A percentile compares a stretch with the other conserved stretches of the same genome.
Evolutionary conservation across 2,113 vertebrate species (phyloP).

Genomic region (Neotoma lepida): DNA sequence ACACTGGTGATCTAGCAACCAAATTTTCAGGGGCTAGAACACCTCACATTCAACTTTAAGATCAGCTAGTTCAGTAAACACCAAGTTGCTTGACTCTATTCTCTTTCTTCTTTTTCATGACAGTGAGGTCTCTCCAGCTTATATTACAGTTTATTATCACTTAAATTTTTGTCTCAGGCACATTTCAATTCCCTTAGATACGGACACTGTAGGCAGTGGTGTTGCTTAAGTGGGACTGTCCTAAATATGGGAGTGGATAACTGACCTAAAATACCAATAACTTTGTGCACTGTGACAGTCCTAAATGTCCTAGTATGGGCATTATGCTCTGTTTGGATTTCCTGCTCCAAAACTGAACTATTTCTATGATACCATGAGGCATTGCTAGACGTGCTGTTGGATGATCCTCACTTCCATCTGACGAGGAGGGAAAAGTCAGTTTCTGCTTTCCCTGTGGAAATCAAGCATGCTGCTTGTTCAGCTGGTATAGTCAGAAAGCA

Average conservation of each 20-base stretch:
- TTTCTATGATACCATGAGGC: background rate
- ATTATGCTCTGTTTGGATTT: background rate
- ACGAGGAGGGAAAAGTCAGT: constrained; percentile 74
- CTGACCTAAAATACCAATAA: background rate
- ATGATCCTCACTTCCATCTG: background rate
- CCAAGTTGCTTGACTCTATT: background rate
- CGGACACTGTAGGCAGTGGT: background rate
- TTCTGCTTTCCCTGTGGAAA: constrained; percentile 77
- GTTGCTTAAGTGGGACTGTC: background rate
- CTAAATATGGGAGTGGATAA: background rate
- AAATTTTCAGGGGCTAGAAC: background rate
- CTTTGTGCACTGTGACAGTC: fast-evolving
- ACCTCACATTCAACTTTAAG: background rate
- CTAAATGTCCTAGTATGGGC: background rate
- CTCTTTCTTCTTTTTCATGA: background rate
- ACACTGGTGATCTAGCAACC: background rate
- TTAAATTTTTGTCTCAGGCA: background rate
- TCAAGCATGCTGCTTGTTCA: constrained; percentile 62
- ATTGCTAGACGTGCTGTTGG: constrained; percentile 11
- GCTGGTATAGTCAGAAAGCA: constrained; percentile 45
- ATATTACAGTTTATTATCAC: background rate
- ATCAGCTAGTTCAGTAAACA: background rate
- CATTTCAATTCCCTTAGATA: background rate
- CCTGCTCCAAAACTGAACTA: background rate
- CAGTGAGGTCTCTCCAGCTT: background rate